Evolutionary conservation across 1,140 invertebrate genomes (phyloP).

Genomic region (Polypedilum pembai): DNA sequence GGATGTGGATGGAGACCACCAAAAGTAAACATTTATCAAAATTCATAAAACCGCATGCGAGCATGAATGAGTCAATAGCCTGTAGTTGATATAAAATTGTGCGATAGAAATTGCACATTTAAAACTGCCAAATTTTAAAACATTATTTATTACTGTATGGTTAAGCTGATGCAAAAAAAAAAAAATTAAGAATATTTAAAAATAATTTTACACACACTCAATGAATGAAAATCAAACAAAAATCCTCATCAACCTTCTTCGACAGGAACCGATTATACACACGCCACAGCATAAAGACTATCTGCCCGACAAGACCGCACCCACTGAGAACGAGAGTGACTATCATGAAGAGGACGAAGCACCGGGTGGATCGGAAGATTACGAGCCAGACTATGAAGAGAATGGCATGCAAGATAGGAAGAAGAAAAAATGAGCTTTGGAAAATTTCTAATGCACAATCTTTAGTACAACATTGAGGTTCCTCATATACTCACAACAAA

Average conservation of each 20-base stretch:
- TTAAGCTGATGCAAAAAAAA: not conserved
- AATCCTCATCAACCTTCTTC: constrained; percentile 34
- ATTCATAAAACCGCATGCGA: not conserved
- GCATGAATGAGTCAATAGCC: not conserved
- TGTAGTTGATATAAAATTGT: not conserved
- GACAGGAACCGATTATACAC: constrained; percentile 42
- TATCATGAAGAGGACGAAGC: constrained; percentile 43
- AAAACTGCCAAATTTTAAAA: too few species aligned
- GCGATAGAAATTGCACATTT: not conserved
- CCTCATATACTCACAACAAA: not conserved
- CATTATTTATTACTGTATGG: too few species aligned
- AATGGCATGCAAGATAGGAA: constrained; percentile 33
- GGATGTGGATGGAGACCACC: constrained; percentile 90
- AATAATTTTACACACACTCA: not conserved
- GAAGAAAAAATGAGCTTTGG: constrained; percentile 7
- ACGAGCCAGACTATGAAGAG: constrained; percentile 45
- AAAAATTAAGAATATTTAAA: not conserved
- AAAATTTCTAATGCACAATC: not conserved
- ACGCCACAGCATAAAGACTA: constrained; percentile 44
- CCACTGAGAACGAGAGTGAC: constrained; percentile 38
- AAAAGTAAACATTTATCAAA: constrained; percentile 46
- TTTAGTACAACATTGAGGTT: not conserved
- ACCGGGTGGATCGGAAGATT: constrained; percentile 41
- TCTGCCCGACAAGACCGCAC: constrained; percentile 42
- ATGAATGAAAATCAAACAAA: constrained; percentile 35